Base-by-base conservation (phyloP, 2,888 invertebrate species). In the Leptinotarsa haldemani region DNA sequence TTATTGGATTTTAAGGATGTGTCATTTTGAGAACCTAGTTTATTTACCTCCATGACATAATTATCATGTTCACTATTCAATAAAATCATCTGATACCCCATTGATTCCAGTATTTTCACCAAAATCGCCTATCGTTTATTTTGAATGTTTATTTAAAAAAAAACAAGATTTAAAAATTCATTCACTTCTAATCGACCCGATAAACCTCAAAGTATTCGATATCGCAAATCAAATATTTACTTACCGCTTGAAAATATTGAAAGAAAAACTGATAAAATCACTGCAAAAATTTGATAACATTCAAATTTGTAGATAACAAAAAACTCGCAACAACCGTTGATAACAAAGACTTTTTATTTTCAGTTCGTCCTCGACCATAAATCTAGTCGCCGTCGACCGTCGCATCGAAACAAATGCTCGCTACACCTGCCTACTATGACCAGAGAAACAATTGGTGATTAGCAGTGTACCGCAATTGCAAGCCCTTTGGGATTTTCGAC, bases 381-480 rank as follows among this genome's bases (percentile, higher is more conserved):
- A 65, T 65, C 73, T 75, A 74, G 74, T 40, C 2, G 70, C 80
- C 80, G 80, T 80, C 81, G 80, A 69, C 80, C 80, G 80, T 80
- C 81, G 80, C 80, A 71, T 77, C 76, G 76, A 71, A 72, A 75
- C 74, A 72, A 73, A 68, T 74, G 74, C 66, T 74, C 70, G 73
- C 71, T 69, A 52, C 65, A 56, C 52, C 70, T 67, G 73, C 71
- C 75, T 73, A 78, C 71, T 78, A 77, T 77, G 76, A 78, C 74
- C 77, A 73, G 75, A 77, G 77, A 74, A 61, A 74, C 69, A 67
- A 63, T 64, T 71, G 74, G 73, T 73, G 78, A 74, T 40, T n/a
- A 18, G 18, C 4, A 74, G 77, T 77, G 77, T 69, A 64, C 68
- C 69, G 67, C 65, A 56, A 20, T 18, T 7, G 56, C 22, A 40